Evolutionary conservation across 2,797 vertebrate species (phyloP), one percentile per base, ranked within the genome.

Genomic region (Poeciliopsis presidionis): DNA sequence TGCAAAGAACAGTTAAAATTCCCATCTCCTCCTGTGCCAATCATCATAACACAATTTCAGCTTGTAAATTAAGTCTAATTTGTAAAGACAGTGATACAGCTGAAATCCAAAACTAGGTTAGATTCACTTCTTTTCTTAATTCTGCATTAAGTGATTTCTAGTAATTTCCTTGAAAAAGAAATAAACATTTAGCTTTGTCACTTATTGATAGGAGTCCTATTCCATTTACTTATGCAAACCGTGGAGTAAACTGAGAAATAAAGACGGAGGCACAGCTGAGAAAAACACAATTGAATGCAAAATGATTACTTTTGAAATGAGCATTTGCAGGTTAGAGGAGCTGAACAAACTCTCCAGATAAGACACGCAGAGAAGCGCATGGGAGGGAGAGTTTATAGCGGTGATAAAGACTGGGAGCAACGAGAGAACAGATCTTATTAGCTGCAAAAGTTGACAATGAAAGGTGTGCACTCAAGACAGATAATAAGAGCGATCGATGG

Each of bases 41-140:
- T 95, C 94, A 94, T 92, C 91, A 90, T 94, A 89, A 92, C 46
- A 77, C 75, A 83, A 92, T 94, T 91, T 86, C 88, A 85, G 77
- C 74, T 87, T 86, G 91, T 89, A 92, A 91, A 94, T 95, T 86
- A 94, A 87, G 90, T 79, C 85, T 87, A 90, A 94, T 92, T 94
- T 89, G 89, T 61, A 0, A 33, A 86, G 87, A 84, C 83, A 92
- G 92, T 90, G 86, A 89, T 89, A 83, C 55, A 74, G 83, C 83
- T 81, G 86, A 88, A 88, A 78, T 77, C 72, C 83, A 76, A 89
- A 85, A 86, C 43, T 73, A 70, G 47, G 14, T 74, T 73, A 70
- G 11, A 12, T 6, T 13, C 28, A 20, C 20, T 36, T 12, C 22
- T 14, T 61, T 7, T 36, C 46, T 46, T 49, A 4, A 18, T 25